Conservation (phyloP, 2,888 invertebrate genomes). For the Ectemnius continuus region DNA sequence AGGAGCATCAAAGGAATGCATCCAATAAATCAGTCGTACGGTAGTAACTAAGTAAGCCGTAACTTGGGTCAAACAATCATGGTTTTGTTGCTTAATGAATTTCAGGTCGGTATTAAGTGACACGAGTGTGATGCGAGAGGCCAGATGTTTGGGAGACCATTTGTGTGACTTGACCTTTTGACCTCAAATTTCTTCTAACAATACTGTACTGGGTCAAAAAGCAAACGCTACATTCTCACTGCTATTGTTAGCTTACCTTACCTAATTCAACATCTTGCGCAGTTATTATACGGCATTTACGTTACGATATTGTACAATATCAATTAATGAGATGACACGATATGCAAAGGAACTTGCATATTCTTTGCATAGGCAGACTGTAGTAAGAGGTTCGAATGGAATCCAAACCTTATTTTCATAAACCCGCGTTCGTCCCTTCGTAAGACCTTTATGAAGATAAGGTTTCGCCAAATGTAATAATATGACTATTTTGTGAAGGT, state of each 20-base stretch:
- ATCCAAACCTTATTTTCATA: slow-evolving; percentile 69
- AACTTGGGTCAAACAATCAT: slow-evolving; percentile 73
- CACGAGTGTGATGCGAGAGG: slow-evolving; percentile 76
- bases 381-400: slow-evolving; percentile 73
- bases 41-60: slow-evolving; percentile 71
- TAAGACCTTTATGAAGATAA: slow-evolving; percentile 66
- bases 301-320: slow-evolving; percentile 54
- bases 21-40: slow-evolving; percentile 60
- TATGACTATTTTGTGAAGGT: slow-evolving; percentile 73
- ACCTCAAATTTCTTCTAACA: slow-evolving; percentile 74
- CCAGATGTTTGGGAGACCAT: slow-evolving; percentile 77
- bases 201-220: slow-evolving; percentile 63
- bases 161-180: slow-evolving; percentile 77
- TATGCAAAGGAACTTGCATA: slow-evolving; percentile 45
- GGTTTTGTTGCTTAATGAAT: slow-evolving; percentile 78
- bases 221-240: slow-evolving; percentile 69
- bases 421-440: slow-evolving; percentile 52
- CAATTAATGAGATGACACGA: slow-evolving; percentile 50
- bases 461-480: slow-evolving; percentile 64
- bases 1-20: slow-evolving; percentile 62
- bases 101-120: slow-evolving; percentile 79
- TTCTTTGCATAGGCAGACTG: slow-evolving; percentile 53
- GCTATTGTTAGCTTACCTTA: slow-evolving; percentile 74
- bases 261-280: slow-evolving; percentile 59
- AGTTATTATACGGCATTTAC: slow-evolving; percentile 52